Evolutionary conservation across 2,797 vertebrate species (phyloP), one percentile per base, ranked within the genome.

Genomic region (Muscicapa striata): DNA sequence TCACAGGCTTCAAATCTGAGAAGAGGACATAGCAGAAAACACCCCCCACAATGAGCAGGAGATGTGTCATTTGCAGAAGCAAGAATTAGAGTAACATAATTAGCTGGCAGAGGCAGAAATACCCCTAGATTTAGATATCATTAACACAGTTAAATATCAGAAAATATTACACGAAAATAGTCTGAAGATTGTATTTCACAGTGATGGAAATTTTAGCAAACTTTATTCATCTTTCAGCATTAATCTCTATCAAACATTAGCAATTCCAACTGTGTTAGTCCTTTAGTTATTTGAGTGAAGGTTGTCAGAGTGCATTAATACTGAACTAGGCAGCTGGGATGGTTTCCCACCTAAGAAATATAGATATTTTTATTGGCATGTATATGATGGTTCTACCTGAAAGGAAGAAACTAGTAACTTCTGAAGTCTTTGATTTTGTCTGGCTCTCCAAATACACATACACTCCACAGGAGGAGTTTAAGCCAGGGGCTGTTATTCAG

Each of bases 81-180:
- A 64, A 87, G 94, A 73, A 83, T 67, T 15, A 48, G 24, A 82
- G 23, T 17, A 36, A 11, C 6, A 17, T 79, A 84, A 91, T 95
- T 84, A 96, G 41, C 20, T 84, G 38, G 9, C n/a, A 63, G 40
- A 87, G 36, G 23, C 12, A 94, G 70, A 94, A 96, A 70, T 75
- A 58, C 8, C 14, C 59, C 32, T 87, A 45, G 41, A 73, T 82
- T 82, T 54, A 84, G 29, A 72, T 66, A 69, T 48, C 23, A 73
- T 63, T 86, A 87, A 72, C 15, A 62, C 0, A 12, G 27, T 16
- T 78, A 90, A 95, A 85, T 58, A 92, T 58, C 54, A 80, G 67
- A 87, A 92, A 93, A 79, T 41, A 38, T 34, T 78, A 27, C 20
- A 46, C 54, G 14, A 72, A 90, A 80, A 55, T 58, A 76, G 57